Percentiles rank a stretch among this genome's conserved stretches.
Evolutionary conservation across 2,888 invertebrate species (phyloP).

Genomic region (Hirtodrosophila cameraria): DNA sequence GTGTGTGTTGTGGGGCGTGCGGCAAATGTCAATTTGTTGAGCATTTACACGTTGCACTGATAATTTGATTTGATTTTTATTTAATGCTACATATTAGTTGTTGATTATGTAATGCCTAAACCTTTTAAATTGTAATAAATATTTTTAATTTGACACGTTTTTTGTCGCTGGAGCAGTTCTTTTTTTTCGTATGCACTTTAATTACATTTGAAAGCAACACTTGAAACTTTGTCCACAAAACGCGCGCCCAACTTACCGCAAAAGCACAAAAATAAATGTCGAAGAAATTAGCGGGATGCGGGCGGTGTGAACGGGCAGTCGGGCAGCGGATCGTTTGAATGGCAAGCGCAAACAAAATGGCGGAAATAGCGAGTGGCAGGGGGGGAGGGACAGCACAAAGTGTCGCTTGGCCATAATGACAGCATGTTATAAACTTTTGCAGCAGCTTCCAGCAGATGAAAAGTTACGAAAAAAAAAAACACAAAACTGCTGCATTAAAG

Average conservation of each 20-base stretch:
- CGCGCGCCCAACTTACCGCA: conserved; percentile 73
- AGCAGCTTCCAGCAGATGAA: conserved; percentile 48
- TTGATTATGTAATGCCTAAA: conserved; percentile 42
- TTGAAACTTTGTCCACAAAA: conserved; percentile 69
- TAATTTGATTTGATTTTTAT: conserved; percentile 82
- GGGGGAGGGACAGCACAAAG: conserved; percentile 40
- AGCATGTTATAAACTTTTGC: conserved; percentile 69
- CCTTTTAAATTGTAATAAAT: neutral
- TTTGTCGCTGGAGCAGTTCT: conserved; percentile 52
- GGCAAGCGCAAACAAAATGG: conserved; percentile 46
- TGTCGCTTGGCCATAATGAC: conserved; percentile 75
- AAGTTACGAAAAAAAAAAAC: conserved; percentile 58
- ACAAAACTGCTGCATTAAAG: conserved; percentile 50
- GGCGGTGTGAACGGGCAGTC: neutral
- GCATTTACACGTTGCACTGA: conserved; percentile 81
- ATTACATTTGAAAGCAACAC: conserved; percentile 79
- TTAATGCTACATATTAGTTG: conserved; percentile 80
- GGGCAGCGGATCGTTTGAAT: neutral
- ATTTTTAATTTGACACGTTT: too few species aligned
- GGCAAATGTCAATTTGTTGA: conserved; percentile 79
- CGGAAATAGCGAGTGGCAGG: conserved; percentile 45
- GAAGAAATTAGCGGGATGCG: conserved; percentile 65
- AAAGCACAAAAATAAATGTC: conserved; percentile 72
- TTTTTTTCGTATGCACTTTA: conserved; percentile 61
- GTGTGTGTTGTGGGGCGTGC: conserved; percentile 27